phyloP scores from a whole-genome alignment of 2,797 vertebrate species.

The Pseudotriccus pelzelni region DNA sequence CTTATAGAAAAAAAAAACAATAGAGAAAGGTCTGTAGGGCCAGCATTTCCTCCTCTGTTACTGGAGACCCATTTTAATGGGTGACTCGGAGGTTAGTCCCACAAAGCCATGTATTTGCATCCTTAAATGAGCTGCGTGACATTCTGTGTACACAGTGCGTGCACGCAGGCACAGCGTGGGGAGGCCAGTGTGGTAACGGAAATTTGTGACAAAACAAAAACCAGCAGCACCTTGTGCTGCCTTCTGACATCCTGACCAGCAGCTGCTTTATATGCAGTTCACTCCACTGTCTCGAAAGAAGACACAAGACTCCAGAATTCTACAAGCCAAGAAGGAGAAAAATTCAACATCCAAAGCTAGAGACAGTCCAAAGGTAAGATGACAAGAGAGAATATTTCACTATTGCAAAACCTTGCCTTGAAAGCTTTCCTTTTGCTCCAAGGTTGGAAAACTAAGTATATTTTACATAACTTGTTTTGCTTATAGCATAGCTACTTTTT shows the following conservation, averaged over 20 bases:
- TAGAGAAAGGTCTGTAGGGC: background rate
- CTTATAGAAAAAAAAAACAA: background rate
- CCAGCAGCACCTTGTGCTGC: background rate
- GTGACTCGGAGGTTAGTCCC: background rate
- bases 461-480: background rate
- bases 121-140: background rate
- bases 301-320: background rate
- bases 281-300: background rate
- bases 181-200: background rate
- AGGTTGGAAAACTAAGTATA: background rate
- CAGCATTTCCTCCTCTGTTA: background rate
- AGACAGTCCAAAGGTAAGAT: constrained; percentile 18
- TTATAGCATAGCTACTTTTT: background rate
- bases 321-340: background rate
- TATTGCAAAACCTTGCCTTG: background rate
- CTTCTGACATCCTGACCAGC: background rate
- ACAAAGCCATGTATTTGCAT: background rate
- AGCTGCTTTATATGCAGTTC: background rate
- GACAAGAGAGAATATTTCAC: background rate
- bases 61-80: background rate
- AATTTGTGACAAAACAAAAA: background rate
- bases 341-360: background rate
- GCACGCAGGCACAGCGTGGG: accelerated
- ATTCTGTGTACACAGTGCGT: background rate
- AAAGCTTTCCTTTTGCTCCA: background rate